Evolutionary conservation across 2,113 vertebrate genomes (phyloP), one percentile per base, ranked within the genome.

Genomic region (Pygoscelis antarcticus): DNA sequence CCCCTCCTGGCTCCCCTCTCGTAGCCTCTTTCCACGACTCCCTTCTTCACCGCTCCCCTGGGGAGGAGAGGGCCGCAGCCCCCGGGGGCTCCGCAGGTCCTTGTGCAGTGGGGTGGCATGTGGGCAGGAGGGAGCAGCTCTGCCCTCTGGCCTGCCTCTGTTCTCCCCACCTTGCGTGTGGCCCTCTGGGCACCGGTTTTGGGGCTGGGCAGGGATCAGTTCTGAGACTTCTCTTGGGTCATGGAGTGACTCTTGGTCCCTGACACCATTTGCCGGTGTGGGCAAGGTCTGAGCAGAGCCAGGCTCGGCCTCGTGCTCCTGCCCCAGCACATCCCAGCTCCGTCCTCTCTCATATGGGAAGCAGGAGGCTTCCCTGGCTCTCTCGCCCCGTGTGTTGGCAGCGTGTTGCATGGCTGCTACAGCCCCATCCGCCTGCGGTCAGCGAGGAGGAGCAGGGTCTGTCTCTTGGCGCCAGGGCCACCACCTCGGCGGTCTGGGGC

Each of bases 181-280:
- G 13, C 40, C 68, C 30, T 40, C 72, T 40, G 4, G 10, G 46
- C 2, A 0, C 18, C 42, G n/a, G 1, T 55, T 83, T 74, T 88
- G 44, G 65, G 40, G 32, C 62, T 10, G 3, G 54, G 27, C 20
- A 36, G 65, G n/a, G 46, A 36, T 85, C 0, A 0, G 40, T 18
- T 60, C 57, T 0, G 1, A 40, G 8, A 1, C 29, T 49, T 30
- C 5, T 21, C 64, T 62, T 8, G 10, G 26, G 17, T 90, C 77
- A 17, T 4, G 8, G 60, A 27, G 58, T 27, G 49, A 51, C 38
- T 60, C 46, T 83, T 0, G 1, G 22, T 10, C 22, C 27, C 15
- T 0, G 0, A 4, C 34, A 6, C 19, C 6, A 1, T 80, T 71
- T 78, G 27, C 49, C 1, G 1, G 3, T 27, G 46, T 3, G 38